These are phyloP conservation scores for Caenorhabditis afra DNA, from an alignment of 2,888 invertebrate species.

Conservation along the genomic window DNA sequence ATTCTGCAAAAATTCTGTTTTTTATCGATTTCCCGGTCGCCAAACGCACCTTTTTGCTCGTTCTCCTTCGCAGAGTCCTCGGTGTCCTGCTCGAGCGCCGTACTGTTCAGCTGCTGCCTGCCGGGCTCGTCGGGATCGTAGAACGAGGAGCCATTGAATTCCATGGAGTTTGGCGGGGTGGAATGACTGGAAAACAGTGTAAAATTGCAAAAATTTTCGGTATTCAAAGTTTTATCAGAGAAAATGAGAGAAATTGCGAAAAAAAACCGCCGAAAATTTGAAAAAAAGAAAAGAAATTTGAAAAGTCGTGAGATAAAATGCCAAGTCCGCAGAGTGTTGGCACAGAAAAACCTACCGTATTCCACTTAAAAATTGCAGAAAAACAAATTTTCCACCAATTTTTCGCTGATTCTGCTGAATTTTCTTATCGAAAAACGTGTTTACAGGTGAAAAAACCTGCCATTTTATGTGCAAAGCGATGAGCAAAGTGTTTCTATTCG, in stretches of 20 bases:
- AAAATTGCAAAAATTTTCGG: too few species aligned
- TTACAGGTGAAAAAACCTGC: slow-evolving; percentile 4
- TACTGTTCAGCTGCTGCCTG: slow-evolving; percentile 48
- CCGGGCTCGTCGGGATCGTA: slow-evolving; percentile 44
- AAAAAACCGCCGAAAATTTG: slow-evolving; percentile 5
- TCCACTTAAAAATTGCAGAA: slow-evolving; percentile 1
- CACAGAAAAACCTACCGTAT: slow-evolving; percentile 37
- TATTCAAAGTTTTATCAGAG: neutral
- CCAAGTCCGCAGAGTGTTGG: slow-evolving; percentile 31
- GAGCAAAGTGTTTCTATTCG: slow-evolving; percentile 52
- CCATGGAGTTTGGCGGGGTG: slow-evolving; percentile 13
- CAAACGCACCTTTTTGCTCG: slow-evolving; percentile 30
- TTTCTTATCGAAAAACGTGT: slow-evolving; percentile 18
- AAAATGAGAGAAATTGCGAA: slow-evolving; percentile 1
- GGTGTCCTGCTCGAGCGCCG: slow-evolving; percentile 39
- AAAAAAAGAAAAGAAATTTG: slow-evolving; percentile 13
- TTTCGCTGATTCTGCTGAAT: slow-evolving; percentile 1
- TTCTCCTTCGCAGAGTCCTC: slow-evolving; percentile 16
- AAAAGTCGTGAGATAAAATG: slow-evolving; percentile 32
- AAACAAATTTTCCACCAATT: neutral
- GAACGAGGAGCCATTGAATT: slow-evolving; percentile 57
- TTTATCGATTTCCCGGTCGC: neutral
- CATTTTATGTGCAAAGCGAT: slow-evolving; percentile 50
- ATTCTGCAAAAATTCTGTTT: slow-evolving; percentile 37
- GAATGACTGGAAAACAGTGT: too few species aligned